Conservation (phyloP, 2,888 invertebrate genomes). For the Melieria omissa region DNA sequence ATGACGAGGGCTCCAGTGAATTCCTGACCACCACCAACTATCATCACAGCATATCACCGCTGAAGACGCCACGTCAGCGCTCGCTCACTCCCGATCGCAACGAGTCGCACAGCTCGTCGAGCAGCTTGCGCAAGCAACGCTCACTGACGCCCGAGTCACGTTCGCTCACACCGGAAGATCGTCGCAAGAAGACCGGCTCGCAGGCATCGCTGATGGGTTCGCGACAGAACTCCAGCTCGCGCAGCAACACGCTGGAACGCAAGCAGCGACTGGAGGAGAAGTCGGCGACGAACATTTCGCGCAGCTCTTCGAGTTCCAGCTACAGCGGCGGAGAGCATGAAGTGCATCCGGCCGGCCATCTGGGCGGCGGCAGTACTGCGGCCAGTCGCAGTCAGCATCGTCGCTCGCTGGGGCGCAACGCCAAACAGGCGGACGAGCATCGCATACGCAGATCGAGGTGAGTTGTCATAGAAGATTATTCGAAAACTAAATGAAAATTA, state of each 20-base stretch:
- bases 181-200: conserved; percentile 61
- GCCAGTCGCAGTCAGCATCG: conserved; percentile 48
- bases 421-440: conserved; percentile 63
- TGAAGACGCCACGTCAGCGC: conserved; percentile 62
- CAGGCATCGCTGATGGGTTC: conserved; percentile 60
- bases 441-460: conserved; percentile 66
- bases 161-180: conserved; percentile 65
- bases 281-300: conserved; percentile 58
- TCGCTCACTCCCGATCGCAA: conserved; percentile 66
- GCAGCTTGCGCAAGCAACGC: conserved; percentile 63
- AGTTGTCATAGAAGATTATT: conserved; percentile 20
- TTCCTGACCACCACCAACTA: conserved; percentile 61
- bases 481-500: too few species aligned
- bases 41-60: conserved; percentile 59
- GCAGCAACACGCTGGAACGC: conserved; percentile 64
- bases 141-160: conserved; percentile 66
- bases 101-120: conserved; percentile 64
- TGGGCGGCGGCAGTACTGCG: conserved; percentile 14
- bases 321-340: conserved; percentile 62
- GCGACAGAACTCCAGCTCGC: conserved; percentile 63
- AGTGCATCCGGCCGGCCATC: conserved; percentile 37
- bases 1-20: conserved; percentile 62
- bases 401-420: conserved; percentile 56
- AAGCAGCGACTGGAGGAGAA: conserved; percentile 62
- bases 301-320: conserved; percentile 67